Base-by-base conservation (phyloP, 2,888 invertebrate species). In the Leptopilina myrica region DNA sequence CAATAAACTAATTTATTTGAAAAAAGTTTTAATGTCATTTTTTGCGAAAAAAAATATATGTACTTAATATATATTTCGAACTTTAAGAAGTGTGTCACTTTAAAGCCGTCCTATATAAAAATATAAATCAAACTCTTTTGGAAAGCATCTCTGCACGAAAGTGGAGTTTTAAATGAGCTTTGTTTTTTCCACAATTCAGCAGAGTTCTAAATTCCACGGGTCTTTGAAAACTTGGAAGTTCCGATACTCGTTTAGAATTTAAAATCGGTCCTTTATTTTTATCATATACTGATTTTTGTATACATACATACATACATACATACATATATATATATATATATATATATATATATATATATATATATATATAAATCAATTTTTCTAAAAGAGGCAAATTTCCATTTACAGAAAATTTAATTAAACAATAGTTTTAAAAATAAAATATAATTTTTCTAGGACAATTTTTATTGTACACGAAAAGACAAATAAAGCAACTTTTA, bases 171-270 rank as follows among this genome's bases (percentile, higher is more conserved):
- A 56, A 73, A 73, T 73, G 69, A 73, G 69, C 56, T 73, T 73
- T 73, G 53, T 73, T 73, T 73, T 69, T 49, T 53, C 67, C 56
- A 56, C 69, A 73, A 73, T 73, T 73, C 69, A 73, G 26, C 53
- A 53, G 8, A 53, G 56, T 56, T 73, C 8, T 73, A 73, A 73
- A 56, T 26, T 73, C 33, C 69, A 46, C 1, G n/a, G 56, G 11
- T 73, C 33, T 73, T 73, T 33, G 20, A 56, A 56, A 73, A 53
- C 69, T 73, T n/a, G n/a, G 14, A 73, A 73, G 53, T 73, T 56
- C 53, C 26, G 9, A 73, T 56, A 56, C 69, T 56, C 26, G 49
- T 8, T 73, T 56, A 73, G 26, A 73, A 56, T 73, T 73, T 73
- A 73, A 73, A 53, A 73, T 73, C 53, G 56, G 33, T 53, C 33